Base-by-base conservation (phyloP, 2,888 invertebrate species). In the Lapara coniferarum region DNA sequence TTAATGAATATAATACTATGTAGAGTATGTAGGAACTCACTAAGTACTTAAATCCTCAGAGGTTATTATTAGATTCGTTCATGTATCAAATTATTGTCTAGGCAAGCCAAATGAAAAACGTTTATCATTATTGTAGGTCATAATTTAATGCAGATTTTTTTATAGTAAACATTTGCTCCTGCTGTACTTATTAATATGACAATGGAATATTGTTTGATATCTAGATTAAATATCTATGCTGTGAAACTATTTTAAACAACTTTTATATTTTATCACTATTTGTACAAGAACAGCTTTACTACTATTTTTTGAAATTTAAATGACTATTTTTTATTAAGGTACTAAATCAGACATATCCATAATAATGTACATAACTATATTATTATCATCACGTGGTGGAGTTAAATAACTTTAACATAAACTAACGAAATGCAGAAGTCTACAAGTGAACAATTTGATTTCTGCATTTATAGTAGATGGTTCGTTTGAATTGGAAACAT, bases 161-260 rank as follows among this genome's bases (percentile, higher is more conserved):
- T 87, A 86, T 83, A 89, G 87, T 90, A 89, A 91, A 91, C 91
- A 91, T 91, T 92, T 90, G 88, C 87, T 89, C 91, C 89, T 90
- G 91, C 89, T 89, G 90, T 88, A 90, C 91, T 92, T 93, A 92
- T 89, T 92, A 86, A 91, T 92, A 93, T 92, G 93, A 93, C 93
- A 93, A 93, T 93, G 93, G 93, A 93, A 93, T 93, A 93, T 92
- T 92, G 91, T 91, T 92, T 88, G 90, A 89, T 90, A 91, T 90
- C 91, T 93, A 93, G 89, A 91, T 92, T 91, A 90, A 86, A 88
- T 88, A 90, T 88, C 89, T 92, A 90, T 90, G 89, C 89, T 89
- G 91, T 90, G 92, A 85, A 81, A 90, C 88, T 89, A 92, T 87
- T 90, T 93, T 93, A 93, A 93, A 93, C 93, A 93, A 93, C 93